phyloP scores from a whole-genome alignment of 2,797 vertebrate species.

The Leptatherina wallacei region DNA sequence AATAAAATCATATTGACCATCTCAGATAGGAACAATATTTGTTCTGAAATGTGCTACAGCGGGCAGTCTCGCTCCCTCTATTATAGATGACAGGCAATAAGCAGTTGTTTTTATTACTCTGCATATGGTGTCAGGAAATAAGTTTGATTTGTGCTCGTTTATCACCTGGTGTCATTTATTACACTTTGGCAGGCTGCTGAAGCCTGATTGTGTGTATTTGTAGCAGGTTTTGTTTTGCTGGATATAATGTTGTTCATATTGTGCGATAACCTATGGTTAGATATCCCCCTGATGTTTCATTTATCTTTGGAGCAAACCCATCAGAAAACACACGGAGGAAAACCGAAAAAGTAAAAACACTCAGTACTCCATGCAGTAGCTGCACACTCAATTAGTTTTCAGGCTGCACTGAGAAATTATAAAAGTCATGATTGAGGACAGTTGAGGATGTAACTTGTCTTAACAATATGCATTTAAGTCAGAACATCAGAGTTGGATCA shows the following conservation, averaged over 20 bases:
- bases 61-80: conserved; percentile 12
- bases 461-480: conserved; percentile 9
- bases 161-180: conserved; percentile 34
- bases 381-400: conserved; percentile 3
- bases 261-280: neutral
- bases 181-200: neutral
- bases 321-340: conserved; percentile 9
- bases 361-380: neutral
- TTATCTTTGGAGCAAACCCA: conserved; percentile 8
- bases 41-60: conserved; percentile 25
- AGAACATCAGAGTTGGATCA: conserved; percentile 11
- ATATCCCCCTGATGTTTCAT: conserved; percentile 1
- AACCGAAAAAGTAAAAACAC: conserved; percentile 1
- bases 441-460: conserved; percentile 8
- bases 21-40: conserved; percentile 35
- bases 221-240: conserved; percentile 13
- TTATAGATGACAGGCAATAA: conserved; percentile 52
- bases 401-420: neutral
- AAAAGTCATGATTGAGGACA: neutral
- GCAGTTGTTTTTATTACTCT: conserved; percentile 43
- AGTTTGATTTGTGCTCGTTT: conserved; percentile 45
- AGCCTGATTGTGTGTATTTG: conserved; percentile 4
- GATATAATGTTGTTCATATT: conserved; percentile 8
- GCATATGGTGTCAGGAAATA: conserved; percentile 45
- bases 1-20: conserved; percentile 38